These are phyloP conservation scores for Malurus alboscapulatus DNA, from an alignment of 2,113 vertebrate species.

Conservation along the genomic window DNA sequence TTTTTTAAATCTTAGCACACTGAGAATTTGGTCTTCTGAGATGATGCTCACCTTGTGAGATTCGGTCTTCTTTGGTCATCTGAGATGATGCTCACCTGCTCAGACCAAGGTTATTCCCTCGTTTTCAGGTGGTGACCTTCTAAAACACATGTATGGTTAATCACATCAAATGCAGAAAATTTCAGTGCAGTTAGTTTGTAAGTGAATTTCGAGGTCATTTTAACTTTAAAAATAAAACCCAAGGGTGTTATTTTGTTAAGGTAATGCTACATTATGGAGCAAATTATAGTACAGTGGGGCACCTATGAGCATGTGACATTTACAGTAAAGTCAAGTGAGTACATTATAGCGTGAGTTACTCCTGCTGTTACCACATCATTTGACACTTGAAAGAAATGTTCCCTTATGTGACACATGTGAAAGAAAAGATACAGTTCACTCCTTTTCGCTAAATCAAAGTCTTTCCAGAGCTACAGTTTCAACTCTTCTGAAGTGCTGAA, in stretches of 20 bases:
- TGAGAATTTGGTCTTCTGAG: neutral
- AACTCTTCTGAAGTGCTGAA: neutral
- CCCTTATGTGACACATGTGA: neutral
- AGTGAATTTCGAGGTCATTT: neutral
- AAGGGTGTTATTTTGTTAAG: constrained; percentile 1
- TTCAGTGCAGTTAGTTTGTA: neutral
- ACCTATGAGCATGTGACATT: neutral
- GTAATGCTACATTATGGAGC: neutral
- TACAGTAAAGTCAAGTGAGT: neutral
- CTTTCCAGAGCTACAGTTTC: constrained; percentile 4
- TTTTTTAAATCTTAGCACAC: neutral
- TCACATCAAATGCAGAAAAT: neutral
- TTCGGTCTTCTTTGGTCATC: too few relatives aligned
- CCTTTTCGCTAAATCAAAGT: neutral
- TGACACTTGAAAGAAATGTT: constrained; percentile 8
- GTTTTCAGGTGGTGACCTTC: neutral
- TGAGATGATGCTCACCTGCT: neutral
- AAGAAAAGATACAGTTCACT: neutral
- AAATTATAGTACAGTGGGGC: constrained; percentile 29
- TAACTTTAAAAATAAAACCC: constrained; percentile 12
- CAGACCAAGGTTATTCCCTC: neutral
- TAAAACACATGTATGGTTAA: neutral
- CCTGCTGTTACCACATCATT: neutral
- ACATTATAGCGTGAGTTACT: neutral
- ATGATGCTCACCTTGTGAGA: neutral